Evolutionary conservation across 2,113 vertebrate species (phyloP).

Genomic region (Mormyrus iriodes): DNA sequence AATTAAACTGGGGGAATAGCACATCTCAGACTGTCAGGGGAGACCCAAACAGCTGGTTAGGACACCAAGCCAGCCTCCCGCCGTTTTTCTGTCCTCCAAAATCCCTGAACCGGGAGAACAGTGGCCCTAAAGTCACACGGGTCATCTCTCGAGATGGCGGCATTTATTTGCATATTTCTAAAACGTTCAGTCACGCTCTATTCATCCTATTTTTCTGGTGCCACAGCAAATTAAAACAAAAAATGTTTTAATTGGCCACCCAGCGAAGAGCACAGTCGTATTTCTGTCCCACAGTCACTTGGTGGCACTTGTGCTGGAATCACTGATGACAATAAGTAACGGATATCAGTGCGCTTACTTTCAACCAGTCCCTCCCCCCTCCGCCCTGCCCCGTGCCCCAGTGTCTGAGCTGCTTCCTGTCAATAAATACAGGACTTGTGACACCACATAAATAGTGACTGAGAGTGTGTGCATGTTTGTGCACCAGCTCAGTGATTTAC

Average conservation of each 20-base stretch:
- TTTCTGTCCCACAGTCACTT: neutral
- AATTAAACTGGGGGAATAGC: conserved; percentile 42
- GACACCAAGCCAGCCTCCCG: neutral
- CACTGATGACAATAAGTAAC: neutral
- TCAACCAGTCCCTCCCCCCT: neutral
- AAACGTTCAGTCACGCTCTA: neutral
- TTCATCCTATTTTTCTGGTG: neutral
- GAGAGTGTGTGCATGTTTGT: neutral
- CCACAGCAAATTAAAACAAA: neutral
- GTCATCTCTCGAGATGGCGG: neutral
- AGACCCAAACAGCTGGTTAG: neutral
- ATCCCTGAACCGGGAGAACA: neutral
- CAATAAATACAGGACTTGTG: neutral
- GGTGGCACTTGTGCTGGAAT: neutral
- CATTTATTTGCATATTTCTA: neutral
- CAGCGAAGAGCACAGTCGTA: neutral
- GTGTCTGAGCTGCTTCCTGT: neutral
- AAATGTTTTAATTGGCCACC: neutral
- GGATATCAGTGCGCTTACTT: neutral
- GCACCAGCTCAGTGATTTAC: neutral
- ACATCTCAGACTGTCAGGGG: conserved; percentile 16
- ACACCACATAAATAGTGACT: neutral
- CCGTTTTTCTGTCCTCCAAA: neutral
- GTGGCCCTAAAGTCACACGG: neutral
- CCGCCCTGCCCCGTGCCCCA: neutral